phyloP scores from a whole-genome alignment of 2,888 invertebrate genomes.

The Keiferia lycopersicella region DNA sequence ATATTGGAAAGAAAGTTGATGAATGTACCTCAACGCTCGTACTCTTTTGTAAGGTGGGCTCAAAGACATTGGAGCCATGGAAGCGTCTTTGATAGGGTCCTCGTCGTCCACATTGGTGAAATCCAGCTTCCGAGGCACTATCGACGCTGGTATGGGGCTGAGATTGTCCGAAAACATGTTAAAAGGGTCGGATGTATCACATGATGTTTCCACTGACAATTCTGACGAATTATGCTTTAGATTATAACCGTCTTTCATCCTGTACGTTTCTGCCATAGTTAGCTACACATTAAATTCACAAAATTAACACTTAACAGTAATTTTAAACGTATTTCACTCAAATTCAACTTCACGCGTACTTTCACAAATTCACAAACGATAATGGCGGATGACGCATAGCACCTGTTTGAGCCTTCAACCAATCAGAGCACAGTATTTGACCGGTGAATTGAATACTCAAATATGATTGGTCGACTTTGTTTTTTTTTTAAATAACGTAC shows the following conservation, averaged over 20 bases:
- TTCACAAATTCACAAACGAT: constrained; percentile 69
- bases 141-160: constrained; percentile 77
- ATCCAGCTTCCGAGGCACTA: constrained; percentile 82
- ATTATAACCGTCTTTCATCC: constrained; percentile 65
- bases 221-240: constrained; percentile 75
- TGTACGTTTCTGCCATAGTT: constrained; percentile 74
- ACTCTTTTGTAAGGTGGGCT: constrained; percentile 83
- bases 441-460: constrained; percentile 66
- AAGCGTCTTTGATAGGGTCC: constrained; percentile 62
- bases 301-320: constrained; percentile 52
- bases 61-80: constrained; percentile 58
- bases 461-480: constrained; percentile 57
- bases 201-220: constrained; percentile 81
- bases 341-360: constrained; percentile 59
- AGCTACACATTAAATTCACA: constrained; percentile 59
- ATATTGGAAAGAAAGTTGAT: constrained; percentile 37
- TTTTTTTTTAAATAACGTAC: constrained; percentile 60
- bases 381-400: constrained; percentile 80
- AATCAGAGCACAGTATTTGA: constrained; percentile 60
- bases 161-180: constrained; percentile 82
- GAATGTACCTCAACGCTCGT: constrained; percentile 77
- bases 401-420: constrained; percentile 64
- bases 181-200: constrained; percentile 84
- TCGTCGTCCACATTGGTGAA: constrained; percentile 75
- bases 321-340: constrained; percentile 48